Conservation (phyloP, 2,888 invertebrate species). For the Cantharis lateralis region DNA sequence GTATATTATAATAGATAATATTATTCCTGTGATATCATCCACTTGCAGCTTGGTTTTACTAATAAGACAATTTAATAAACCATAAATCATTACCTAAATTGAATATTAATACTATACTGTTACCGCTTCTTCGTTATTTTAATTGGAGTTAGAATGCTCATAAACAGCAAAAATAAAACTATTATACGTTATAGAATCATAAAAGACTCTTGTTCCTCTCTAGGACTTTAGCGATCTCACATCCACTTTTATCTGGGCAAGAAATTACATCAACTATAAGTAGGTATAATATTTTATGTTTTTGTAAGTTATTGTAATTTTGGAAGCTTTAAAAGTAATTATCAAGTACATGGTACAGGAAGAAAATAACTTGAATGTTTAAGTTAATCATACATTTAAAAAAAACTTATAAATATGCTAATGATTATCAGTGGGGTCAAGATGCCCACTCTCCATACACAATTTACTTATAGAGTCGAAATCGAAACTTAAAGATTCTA, state of each 20-base stretch:
- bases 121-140: not conserved
- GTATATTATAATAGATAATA: too few species aligned
- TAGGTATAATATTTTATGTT: not conserved
- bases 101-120: not conserved
- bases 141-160: not conserved
- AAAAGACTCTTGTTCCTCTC: not conserved
- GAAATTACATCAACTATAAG: not conserved
- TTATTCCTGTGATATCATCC: not conserved
- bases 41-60: not conserved
- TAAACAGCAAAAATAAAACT: not conserved
- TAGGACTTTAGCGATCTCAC: not conserved
- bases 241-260: not conserved
- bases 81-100: not conserved
- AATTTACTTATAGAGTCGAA: conserved; percentile 11
- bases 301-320: not conserved
- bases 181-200: not conserved
- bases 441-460: conserved; percentile 17
- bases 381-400: conserved; percentile 19
- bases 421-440: conserved; percentile 17
- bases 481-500: conserved; percentile 11
- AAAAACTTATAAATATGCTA: conserved; percentile 29
- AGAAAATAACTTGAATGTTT: conserved; percentile 7
- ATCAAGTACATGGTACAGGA: not conserved
- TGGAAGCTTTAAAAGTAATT: not conserved
- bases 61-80: not conserved